These are phyloP conservation scores for Euglossa dilemma DNA, from an alignment of 1,140 invertebrate species.

Conservation along the genomic window DNA sequence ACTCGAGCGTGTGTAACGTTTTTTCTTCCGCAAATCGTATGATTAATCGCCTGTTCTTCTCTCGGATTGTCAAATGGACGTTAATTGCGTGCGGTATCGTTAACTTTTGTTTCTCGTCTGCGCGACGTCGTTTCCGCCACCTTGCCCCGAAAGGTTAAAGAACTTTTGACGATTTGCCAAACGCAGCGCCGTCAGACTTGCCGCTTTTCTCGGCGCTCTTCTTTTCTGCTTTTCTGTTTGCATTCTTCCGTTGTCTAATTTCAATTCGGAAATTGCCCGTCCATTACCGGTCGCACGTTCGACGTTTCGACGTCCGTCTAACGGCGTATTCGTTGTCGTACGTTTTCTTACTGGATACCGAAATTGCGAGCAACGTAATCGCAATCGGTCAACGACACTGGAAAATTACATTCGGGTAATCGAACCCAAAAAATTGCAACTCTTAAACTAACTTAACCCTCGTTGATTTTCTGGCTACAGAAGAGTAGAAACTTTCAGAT, in stretches of 20 bases:
- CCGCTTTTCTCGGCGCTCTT: neutral
- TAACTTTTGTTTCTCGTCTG: neutral
- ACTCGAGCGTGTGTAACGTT: neutral
- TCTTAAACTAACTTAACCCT: too few species aligned
- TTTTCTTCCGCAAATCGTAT: neutral
- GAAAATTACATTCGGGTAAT: too few species aligned
- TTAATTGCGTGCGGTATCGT: neutral
- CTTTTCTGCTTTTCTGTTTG: conserved; percentile 39
- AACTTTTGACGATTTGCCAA: conserved; percentile 66
- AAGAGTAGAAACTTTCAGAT: too few species aligned
- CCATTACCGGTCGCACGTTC: conserved; percentile 15
- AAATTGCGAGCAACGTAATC: too few species aligned
- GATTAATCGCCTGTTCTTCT: neutral
- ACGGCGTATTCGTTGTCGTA: neutral
- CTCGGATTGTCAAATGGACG: neutral
- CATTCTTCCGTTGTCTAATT: conserved; percentile 44
- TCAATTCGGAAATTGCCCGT: conserved; percentile 36
- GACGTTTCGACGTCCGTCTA: neutral
- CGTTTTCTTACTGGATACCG: neutral
- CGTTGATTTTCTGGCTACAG: too few species aligned
- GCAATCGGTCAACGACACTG: too few species aligned
- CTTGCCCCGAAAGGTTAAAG: conserved; percentile 57
- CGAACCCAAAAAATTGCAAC: too few species aligned
- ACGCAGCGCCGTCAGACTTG: conserved; percentile 18
- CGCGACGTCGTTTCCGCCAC: neutral